Base-by-base conservation (phyloP, 2,797 vertebrate genomes). In the Siniperca scherzeri region DNA sequence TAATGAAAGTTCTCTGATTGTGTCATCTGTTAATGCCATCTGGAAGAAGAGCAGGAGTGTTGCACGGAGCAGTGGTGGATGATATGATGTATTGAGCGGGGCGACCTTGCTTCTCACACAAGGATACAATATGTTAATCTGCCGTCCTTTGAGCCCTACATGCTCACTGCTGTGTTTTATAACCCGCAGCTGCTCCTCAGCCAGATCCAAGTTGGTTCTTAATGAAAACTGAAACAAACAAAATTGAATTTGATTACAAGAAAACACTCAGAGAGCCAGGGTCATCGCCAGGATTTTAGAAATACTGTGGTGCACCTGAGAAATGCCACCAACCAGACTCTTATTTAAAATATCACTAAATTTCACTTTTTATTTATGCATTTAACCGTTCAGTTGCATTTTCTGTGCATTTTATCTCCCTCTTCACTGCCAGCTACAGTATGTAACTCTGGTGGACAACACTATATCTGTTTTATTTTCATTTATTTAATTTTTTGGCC, bases 1-100 rank as follows among this genome's bases (percentile, higher is more conserved):
- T 87, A 87, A 90, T 89, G 85, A 66, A 87, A 64, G 57, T 85
- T 77, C 46, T 86, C 25, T 68, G 56, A 86, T 83, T 86, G 85
- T 82, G 86, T 86, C 66, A 69, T 88, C 77, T 87, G 86, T 81
- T 80, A 62, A 76, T 68, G 77, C 85, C 89, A 88, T 91, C 86
- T 90, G 90, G 90, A 87, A 62, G 81, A 78, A 30, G 82, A 74
- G 84, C 78, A 46, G 78, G 50, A 57, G 74, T 3, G 80, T 48
- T 69, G 64, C 71, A 27, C 14, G 13, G 68, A 75, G 85, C 61
- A 7, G 83, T 1, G 67, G 68, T 56, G 76, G 81, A 77, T 60
- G 73, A 55, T 73, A 30, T 75, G 87, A 87, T 77, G 71, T 22
- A 57, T 21, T 9, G 53, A 72, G 64, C 7, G 0, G 53, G 3